Conservation (phyloP, 2,888 invertebrate species). For the Rhopalosiphum nymphaeae region DNA sequence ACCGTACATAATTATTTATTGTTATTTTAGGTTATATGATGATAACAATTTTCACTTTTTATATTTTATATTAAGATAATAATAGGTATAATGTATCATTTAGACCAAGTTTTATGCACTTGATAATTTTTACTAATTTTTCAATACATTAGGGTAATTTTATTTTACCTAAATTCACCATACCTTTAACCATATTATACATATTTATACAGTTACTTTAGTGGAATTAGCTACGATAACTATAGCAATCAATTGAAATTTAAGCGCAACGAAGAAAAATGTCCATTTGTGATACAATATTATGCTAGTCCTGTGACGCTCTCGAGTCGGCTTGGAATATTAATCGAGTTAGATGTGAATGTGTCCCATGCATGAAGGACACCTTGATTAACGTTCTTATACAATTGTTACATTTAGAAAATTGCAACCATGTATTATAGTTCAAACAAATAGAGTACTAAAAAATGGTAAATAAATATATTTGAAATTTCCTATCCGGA, state of each 20-base stretch:
- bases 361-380: not conserved
- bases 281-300: not conserved
- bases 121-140: not conserved
- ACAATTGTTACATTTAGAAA: not conserved
- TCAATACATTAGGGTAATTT: not conserved
- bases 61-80: not conserved
- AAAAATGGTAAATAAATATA: not conserved
- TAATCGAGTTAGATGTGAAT: constrained; percentile 25
- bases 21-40: not conserved
- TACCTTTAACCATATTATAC: not conserved
- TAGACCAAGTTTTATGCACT: not conserved
- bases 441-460: not conserved
- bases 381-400: constrained; percentile 26
- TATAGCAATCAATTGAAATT: not conserved
- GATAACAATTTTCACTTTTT: not conserved
- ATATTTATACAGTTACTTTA: not conserved
- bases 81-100: not conserved
- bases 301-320: not conserved
- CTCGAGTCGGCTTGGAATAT: constrained; percentile 29
- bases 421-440: not conserved
- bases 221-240: not conserved
- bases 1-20: not conserved
- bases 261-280: not conserved
- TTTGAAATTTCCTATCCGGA: not conserved
- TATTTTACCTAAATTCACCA: not conserved